Evolutionary conservation across 2,797 vertebrate species (phyloP), one percentile per base, ranked within the genome.

Genomic region (Thunnus albacares): DNA sequence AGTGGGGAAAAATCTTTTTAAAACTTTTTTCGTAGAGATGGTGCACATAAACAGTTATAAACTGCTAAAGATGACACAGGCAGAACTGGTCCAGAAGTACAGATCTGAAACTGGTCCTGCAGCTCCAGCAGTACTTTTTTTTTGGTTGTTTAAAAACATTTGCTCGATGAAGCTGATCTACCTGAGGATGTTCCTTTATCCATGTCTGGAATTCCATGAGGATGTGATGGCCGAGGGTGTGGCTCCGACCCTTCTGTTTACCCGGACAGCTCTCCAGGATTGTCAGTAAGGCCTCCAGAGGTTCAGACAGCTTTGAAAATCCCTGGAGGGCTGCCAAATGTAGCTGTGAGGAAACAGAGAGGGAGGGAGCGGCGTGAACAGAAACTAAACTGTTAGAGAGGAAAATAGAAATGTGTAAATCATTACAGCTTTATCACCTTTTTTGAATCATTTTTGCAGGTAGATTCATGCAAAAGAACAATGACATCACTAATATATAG

Each of bases 131-230:
- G 17, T 17, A 18, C 22, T 58, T 73, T 52, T 69, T 64, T 10
- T 3, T 14, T 49, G 17, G 3, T 30, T 3, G 5, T 57, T 41
- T 30, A 17, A 61, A 61, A 55, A 56, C 10, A 3, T 20, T 24
- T 41, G 20, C 45, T 52, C n/a, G 8, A 22, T 38, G 10, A 33
- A 43, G 67, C 13, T 45, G 0, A 5, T 52, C 24, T 87, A 94
- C 93, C 91, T 92, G 84, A 18, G 93, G 91, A 83, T 84, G 80
- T 38, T 85, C 85, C 65, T 89, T 86, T 61, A 91, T 63, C 96
- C 95, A 96, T 15, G 45, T 84, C 68, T 90, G 87, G 77, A 96
- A 96, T 89, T 96, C 94, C 17, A 77, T 53, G 24, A 96, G 86
- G 70, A 96, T 61, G 11, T 91, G 86, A 57, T 90, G 87, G 18